phyloP scores from a whole-genome alignment of 2,797 vertebrate genomes.

The Enteromius trimaculatus region DNA sequence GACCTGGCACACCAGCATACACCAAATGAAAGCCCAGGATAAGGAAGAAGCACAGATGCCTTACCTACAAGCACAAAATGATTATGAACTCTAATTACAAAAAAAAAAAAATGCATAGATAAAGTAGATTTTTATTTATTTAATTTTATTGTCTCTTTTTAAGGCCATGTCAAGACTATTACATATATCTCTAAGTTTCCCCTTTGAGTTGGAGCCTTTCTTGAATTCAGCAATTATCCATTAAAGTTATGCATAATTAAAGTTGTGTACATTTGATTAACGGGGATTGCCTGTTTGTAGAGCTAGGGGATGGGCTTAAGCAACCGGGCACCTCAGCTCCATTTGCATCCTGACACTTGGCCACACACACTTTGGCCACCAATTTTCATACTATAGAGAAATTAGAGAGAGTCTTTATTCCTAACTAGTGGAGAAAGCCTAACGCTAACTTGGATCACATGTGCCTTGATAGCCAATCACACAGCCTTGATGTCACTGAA shows the following conservation, averaged over 20 bases:
- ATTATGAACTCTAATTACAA: not conserved
- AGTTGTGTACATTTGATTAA: too few relatives aligned
- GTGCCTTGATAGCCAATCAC: too few relatives aligned
- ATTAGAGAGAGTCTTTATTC: too few relatives aligned
- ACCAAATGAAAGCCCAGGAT: slow-evolving; percentile 65
- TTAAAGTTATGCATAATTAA: too few relatives aligned
- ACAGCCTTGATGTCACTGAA: too few relatives aligned
- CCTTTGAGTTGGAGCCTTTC: not conserved
- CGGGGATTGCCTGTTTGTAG: too few relatives aligned
- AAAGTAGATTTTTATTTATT: not conserved
- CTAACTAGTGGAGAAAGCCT: too few relatives aligned
- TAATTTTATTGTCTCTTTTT: not conserved
- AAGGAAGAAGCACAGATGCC: slow-evolving; percentile 68
- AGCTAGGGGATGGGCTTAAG: not conserved
- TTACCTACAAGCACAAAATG: slow-evolving; percentile 60
- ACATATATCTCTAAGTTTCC: not conserved
- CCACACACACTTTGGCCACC: not conserved
- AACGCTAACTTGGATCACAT: too few relatives aligned
- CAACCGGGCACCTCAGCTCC: not conserved
- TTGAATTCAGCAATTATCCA: not conserved
- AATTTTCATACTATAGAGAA: too few relatives aligned
- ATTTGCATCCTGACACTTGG: too few relatives aligned
- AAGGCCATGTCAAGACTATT: not conserved
- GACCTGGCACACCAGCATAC: slow-evolving; percentile 66
- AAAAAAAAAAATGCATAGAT: not conserved